Percentiles rank a stretch among this genome's conserved stretches.
These are phyloP conservation scores for Rugalucina vietnamica DNA, from an alignment of 2,888 invertebrate genomes.

Conservation along the genomic window DNA sequence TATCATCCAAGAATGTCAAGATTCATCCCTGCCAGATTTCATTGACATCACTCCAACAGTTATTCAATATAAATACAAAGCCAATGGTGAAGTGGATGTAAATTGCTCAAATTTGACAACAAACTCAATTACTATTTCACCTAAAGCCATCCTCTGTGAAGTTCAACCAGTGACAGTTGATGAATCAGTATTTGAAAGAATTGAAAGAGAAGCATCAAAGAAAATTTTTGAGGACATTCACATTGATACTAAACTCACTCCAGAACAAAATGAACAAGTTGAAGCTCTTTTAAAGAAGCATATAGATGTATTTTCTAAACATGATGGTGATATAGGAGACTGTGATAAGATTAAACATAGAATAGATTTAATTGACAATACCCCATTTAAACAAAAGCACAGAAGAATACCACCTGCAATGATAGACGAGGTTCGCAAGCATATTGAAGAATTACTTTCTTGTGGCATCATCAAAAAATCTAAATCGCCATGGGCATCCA, in stretches of 20 bases:
- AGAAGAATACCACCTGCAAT: conserved; percentile 1
- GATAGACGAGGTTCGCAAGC: conserved; percentile 8
- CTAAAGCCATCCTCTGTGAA: conserved; percentile 12
- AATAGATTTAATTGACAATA: conserved; percentile 4
- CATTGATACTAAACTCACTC: background rate
- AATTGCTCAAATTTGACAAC: background rate
- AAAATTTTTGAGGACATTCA: background rate
- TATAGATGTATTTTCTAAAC: conserved; percentile 1
- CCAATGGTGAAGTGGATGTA: background rate
- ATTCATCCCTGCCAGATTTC: background rate
- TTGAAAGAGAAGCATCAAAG: background rate
- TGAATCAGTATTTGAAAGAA: background rate
- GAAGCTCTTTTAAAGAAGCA: background rate
- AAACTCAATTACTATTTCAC: conserved; percentile 37
- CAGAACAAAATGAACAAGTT: background rate
- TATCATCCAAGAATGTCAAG: conserved; percentile 17
- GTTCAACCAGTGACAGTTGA: background rate
- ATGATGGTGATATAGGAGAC: conserved; percentile 12
- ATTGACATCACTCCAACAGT: conserved; percentile 29
- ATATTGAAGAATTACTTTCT: conserved; percentile 1
- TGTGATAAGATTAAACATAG: conserved; percentile 22
- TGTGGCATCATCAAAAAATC: conserved; percentile 6
- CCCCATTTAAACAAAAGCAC: conserved; percentile 22
- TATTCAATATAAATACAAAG: background rate
- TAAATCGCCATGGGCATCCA: too few species aligned